These are phyloP conservation scores for Calameuta pallipes DNA, from an alignment of 2,888 invertebrate species.

Conservation along the genomic window DNA sequence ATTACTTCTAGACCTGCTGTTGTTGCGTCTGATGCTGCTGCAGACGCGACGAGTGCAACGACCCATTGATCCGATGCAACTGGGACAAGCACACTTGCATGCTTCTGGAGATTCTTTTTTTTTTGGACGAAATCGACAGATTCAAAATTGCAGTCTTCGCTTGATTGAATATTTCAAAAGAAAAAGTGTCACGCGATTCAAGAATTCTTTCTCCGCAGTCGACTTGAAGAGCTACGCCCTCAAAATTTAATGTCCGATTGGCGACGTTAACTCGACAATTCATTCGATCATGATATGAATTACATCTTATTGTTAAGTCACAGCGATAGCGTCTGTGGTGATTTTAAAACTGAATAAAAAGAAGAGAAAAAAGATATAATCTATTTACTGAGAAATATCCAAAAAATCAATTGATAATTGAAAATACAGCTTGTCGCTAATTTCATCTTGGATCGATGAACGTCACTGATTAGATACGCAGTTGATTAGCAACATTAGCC, in stretches of 20 bases:
- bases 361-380: neutral
- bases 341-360: neutral
- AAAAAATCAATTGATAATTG: neutral
- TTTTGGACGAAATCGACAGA: neutral
- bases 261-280: neutral
- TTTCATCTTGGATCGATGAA: neutral
- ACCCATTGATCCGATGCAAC: slow-evolving; percentile 27
- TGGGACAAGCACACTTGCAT: neutral
- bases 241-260: neutral
- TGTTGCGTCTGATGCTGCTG: slow-evolving; percentile 17
- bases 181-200: neutral
- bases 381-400: neutral
- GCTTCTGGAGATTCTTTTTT: neutral
- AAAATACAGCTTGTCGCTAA: neutral
- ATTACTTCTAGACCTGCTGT: slow-evolving; percentile 6
- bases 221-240: neutral
- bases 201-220: neutral
- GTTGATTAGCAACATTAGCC: neutral
- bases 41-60: slow-evolving; percentile 29
- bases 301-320: neutral
- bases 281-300: neutral
- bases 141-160: neutral
- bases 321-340: neutral
- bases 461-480: neutral
- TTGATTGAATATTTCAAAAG: neutral